Percentiles rank a stretch among this genome's conserved stretches.
Evolutionary conservation across 1,140 invertebrate genomes (phyloP).

Genomic region (Bombus waltoni): DNA sequence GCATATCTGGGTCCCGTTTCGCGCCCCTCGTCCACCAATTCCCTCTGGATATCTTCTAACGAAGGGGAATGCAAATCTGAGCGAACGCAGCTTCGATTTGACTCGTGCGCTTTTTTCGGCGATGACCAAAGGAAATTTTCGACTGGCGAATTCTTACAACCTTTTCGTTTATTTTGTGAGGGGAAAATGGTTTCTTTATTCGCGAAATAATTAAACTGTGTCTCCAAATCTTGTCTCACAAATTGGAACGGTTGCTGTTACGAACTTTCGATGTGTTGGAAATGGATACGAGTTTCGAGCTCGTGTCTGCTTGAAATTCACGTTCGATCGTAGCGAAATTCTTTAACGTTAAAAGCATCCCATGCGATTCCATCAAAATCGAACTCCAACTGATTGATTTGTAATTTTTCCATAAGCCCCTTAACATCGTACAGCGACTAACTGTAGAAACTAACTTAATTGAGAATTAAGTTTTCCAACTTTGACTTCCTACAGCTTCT

Average conservation of each 20-base stretch:
- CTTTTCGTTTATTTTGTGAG: background rate
- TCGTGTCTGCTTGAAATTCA: too few relatives aligned
- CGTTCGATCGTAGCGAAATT: background rate
- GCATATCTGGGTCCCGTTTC: slow-evolving; percentile 38
- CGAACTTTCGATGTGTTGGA: background rate
- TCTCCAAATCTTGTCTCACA: background rate
- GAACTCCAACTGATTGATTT: rapidly evolving
- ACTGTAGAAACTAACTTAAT: too few relatives aligned
- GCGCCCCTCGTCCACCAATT: background rate
- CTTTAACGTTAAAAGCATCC: background rate
- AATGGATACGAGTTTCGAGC: too few relatives aligned
- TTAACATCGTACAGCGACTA: too few relatives aligned
- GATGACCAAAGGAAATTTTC: background rate
- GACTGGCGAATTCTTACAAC: background rate
- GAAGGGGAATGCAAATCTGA: slow-evolving; percentile 56
- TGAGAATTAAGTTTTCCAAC: too few relatives aligned
- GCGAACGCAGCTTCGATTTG: background rate
- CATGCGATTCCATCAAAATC: background rate
- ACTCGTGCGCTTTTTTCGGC: background rate
- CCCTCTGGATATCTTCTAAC: slow-evolving; percentile 24
- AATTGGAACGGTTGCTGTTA: background rate
- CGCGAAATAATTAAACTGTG: background rate
- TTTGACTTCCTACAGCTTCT: too few relatives aligned
- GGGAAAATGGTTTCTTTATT: background rate
- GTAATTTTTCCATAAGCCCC: too few relatives aligned